Base-by-base conservation (phyloP, 2,888 invertebrate species). In the Acleris laterana region DNA sequence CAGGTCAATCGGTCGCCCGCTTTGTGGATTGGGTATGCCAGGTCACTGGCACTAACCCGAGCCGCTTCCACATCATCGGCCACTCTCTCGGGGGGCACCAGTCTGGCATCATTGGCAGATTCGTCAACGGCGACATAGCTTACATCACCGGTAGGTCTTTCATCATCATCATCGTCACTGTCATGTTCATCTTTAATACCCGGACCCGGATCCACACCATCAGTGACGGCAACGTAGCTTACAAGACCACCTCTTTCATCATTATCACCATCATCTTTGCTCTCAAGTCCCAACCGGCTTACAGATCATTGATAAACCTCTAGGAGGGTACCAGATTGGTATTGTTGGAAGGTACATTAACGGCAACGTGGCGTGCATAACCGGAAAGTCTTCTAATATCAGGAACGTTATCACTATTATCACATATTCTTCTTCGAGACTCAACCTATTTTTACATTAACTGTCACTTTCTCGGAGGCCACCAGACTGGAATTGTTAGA, bases 21-120 rank as follows among this genome's bases (percentile, higher is more conserved):
- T 81, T 82, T 67, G 61, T 81, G 4, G 67, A 49, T 13, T 84
- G 83, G 84, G 20, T 84, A 13, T 75, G 70, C 69, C 52, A 42
- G 1, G 51, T 62, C 0, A 75, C 79, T 0, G 77, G 77, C 0
- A 68, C 72, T 0, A 56, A 56, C 0, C 50, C 72, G 0, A 66
- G 32, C 4, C 68, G 75, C 42, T 77, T 74, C 71, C 78, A 77
- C 19, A 65, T 82, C 4, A 59, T 79, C 0, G 84, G 84, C 0
- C 77, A 77, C 71, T 81, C 82, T 17, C 78, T 84, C 0, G 83
- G 83, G 0, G 81, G 77, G 0, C 80, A 82, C 44, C 75, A 79
- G 7, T 80, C 75, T 0, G 82, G 79, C 1, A 74, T 79, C 17
- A 74, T 79, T 0, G 82, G 78, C 9, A 76, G 81, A 3, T 71